phyloP scores from a whole-genome alignment of 2,888 invertebrate species.

The Helobdella robusta region DNA sequence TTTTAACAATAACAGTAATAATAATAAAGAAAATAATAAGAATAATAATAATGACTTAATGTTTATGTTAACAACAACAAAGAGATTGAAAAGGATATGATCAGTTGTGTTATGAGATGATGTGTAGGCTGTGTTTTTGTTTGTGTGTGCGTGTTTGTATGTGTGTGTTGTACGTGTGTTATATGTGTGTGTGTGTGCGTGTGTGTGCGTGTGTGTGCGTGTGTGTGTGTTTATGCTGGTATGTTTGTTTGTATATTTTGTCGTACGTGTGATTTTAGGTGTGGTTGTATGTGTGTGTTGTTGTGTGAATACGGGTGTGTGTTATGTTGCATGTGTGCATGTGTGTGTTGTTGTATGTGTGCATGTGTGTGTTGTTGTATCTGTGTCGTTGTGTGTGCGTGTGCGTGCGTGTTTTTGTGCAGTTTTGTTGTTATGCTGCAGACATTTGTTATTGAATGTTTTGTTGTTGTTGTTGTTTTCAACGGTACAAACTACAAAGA shows the following conservation, averaged over 20 bases:
- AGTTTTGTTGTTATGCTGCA: neutral
- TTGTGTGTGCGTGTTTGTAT: too few relatives aligned
- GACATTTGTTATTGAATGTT: too few relatives aligned
- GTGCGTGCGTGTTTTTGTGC: neutral
- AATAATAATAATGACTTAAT: too few relatives aligned
- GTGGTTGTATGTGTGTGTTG: conserved; percentile 16
- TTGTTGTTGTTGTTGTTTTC: too few relatives aligned
- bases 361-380: conserved; percentile 20
- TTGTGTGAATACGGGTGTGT: conserved; percentile 15
- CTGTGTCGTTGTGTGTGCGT: conserved; percentile 22
- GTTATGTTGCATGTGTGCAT: conserved; percentile 17
- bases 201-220: conserved; percentile 10
- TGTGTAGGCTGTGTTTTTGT: too few relatives aligned
- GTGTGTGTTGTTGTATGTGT: conserved; percentile 23
- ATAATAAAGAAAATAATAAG: too few relatives aligned
- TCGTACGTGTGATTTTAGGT: conserved; percentile 16
- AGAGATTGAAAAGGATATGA: too few relatives aligned
- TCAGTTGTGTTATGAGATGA: too few relatives aligned
- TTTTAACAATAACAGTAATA: too few relatives aligned
- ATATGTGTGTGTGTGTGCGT: neutral
- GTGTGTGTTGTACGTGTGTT: too few relatives aligned
- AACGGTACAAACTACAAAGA: too few relatives aligned
- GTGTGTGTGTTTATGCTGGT: conserved; percentile 17
- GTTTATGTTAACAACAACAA: too few relatives aligned
- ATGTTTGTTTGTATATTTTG: conserved; percentile 14